Base-by-base conservation (phyloP, 2,888 invertebrate genomes). In the Tinea pellionella region DNA sequence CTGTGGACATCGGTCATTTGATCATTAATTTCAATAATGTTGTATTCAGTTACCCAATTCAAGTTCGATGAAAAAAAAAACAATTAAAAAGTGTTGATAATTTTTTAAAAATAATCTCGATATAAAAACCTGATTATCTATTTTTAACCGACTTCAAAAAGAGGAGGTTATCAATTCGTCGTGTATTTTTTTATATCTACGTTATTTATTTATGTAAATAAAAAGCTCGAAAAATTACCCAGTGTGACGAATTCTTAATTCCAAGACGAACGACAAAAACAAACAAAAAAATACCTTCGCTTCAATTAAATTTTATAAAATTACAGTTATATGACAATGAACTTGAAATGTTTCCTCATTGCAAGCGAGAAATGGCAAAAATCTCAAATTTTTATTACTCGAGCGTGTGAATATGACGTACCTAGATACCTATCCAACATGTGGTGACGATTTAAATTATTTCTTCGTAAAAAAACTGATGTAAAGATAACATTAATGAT, bases 1-100 rank as follows among this genome's bases (percentile, higher is more conserved):
- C 92, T 93, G 75, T 16, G 68, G 6, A 12, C 2, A 37, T 24
- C 2, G 24, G 3, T 24, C 24, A 24, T 24, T 24, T 24, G 6
- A 65, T 57, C 41, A 3, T 30, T 9, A 11, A 56, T 41, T 7
- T 51, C 24, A 24, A n/a, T n/a, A n/a, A n/a, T n/a, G n/a, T n/a
- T n/a, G n/a, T n/a, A n/a, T n/a, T n/a, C n/a, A n/a, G n/a, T n/a
- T n/a, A n/a, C n/a, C n/a, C n/a, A n/a, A n/a, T n/a, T n/a, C n/a
- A n/a, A n/a, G n/a, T n/a, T n/a, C n/a, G n/a, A n/a, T n/a, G n/a
- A n/a, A n/a, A n/a, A n/a, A n/a, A 29, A 7, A 41, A 4, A 4
- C 15, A 42, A 3, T 13, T 2, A 42, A 24, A 24, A 24, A 6
- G 24, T 24, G 24, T 24, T 6, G 24, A 24, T 24, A 3, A 24